phyloP scores from a whole-genome alignment of 2,888 invertebrate genomes.

The Pandemis corylana region DNA sequence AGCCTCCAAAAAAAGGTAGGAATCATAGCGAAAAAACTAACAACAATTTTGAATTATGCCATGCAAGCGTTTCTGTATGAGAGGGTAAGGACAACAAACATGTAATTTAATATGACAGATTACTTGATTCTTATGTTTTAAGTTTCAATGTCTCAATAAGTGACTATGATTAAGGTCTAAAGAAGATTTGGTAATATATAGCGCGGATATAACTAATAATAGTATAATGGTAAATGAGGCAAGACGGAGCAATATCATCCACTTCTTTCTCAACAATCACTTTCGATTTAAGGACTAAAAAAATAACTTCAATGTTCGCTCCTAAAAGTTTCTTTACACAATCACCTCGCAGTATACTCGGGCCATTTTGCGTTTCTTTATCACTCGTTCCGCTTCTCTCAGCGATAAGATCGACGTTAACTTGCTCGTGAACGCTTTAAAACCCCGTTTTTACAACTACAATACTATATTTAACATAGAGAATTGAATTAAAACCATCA shows the following conservation, averaged over 20 bases:
- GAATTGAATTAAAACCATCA: not conserved
- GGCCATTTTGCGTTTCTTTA: constrained; percentile 49
- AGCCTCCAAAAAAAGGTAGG: too few relatives aligned
- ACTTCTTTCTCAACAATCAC: not conserved
- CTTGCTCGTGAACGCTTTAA: constrained; percentile 51
- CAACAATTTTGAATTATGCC: too few relatives aligned
- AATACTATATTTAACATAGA: constrained; percentile 1
- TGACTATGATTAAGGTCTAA: too few relatives aligned
- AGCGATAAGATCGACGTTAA: constrained; percentile 62
- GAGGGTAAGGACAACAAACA: too few relatives aligned
- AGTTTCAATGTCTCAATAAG: too few relatives aligned
- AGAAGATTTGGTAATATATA: too few relatives aligned
- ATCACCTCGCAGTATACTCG: constrained; percentile 8
- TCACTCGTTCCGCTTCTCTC: constrained; percentile 50
- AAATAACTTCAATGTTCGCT: not conserved
- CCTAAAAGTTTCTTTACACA: constrained; percentile 11
- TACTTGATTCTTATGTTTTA: too few relatives aligned
- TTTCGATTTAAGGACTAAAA: not conserved
- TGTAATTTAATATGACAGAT: too few relatives aligned
- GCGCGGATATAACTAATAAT: too few relatives aligned
- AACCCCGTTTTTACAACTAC: constrained; percentile 14
- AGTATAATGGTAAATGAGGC: not conserved
- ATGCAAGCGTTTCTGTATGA: too few relatives aligned
- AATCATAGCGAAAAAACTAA: too few relatives aligned
- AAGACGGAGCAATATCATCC: not conserved